Evolutionary conservation across 1,140 invertebrate species (phyloP), one percentile per base, ranked within the genome.

Genomic region (Sarcophaga peregrina): DNA sequence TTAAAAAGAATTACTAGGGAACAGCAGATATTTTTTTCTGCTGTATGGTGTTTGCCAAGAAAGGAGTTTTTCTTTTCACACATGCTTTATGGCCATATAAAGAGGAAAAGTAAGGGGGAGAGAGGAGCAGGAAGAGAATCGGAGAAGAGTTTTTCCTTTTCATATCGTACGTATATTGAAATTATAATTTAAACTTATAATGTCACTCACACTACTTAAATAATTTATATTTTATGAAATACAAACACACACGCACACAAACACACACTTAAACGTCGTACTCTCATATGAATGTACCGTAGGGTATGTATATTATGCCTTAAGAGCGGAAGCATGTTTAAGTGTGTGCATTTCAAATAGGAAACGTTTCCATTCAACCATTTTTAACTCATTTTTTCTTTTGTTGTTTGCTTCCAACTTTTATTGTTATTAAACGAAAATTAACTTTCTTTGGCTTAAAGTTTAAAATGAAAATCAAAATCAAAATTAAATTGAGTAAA

Each of bases 171-270:
- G 54, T 58, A n/a, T 58, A 58, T 58, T n/a, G 54, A 58, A 15
- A 58, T 58, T n/a, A 52, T 58, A 58, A 58, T 58, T 58, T 58
- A 58, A 58, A 58, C 54, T 58, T 58, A 58, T 58, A 58, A n/a
- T 58, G 54, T 58, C 54, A 58, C 54, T 58, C 54, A 58, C 54
- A 54, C 52, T 54, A 15, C 52, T 54, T 54, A 37, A 37, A 37
- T 37, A 37, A 37, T 37, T 37, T 37, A 37, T 37, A 37, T 37
- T 37, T 37, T 37, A 37, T 37, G 25, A 4, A 37, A 37, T 37
- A 4, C 52, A 54, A 54, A 54, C 52, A 13, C 10, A 13, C 10
- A 54, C 52, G 4, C 52, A 4, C 52, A 8, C 52, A 13, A 9
- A 54, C 50, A 58, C 52, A 11, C 52, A 6, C 11, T 13, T 58